Percentiles rank a stretch among this genome's conserved stretches.
Conservation (phyloP, 2,113 vertebrate genomes). For the Scomber japonicus region DNA sequence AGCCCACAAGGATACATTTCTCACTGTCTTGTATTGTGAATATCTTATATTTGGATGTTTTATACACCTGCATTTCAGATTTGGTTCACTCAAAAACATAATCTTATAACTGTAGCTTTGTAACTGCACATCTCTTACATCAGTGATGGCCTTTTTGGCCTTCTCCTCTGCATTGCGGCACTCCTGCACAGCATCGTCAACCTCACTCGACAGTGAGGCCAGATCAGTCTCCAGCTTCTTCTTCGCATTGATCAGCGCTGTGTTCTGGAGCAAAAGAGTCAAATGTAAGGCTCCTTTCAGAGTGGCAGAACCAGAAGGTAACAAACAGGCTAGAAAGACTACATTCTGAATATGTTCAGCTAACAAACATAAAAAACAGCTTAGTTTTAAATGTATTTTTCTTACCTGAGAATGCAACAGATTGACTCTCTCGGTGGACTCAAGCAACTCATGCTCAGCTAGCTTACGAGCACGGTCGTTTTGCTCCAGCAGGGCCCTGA, state of each 20-base stretch:
- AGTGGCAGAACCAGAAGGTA: no score
- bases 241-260: constrained; percentile 92
- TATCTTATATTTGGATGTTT: neutral
- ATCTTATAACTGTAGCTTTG: no score
- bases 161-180: constrained; percentile 93
- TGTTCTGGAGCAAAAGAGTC: constrained; percentile 85
- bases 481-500: constrained; percentile 89
- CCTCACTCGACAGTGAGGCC: constrained; percentile 87
- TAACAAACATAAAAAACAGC: neutral
- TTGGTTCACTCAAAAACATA: neutral
- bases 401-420: constrained; percentile 92
- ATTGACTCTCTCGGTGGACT: constrained; percentile 91
- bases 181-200: constrained; percentile 92
- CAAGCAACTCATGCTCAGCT: constrained; percentile 93
- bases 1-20: neutral
- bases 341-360: neutral
- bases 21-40: neutral
- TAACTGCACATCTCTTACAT: constrained; percentile 82
- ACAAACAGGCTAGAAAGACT: no score
- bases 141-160: constrained; percentile 94
- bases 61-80: neutral
- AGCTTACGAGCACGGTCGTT: constrained; percentile 90
- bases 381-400: neutral
- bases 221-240: constrained; percentile 94
- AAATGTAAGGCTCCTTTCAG: neutral